Evolutionary conservation across 2,888 invertebrate species (phyloP).

Genomic region (Perizoma flavofasciatum): DNA sequence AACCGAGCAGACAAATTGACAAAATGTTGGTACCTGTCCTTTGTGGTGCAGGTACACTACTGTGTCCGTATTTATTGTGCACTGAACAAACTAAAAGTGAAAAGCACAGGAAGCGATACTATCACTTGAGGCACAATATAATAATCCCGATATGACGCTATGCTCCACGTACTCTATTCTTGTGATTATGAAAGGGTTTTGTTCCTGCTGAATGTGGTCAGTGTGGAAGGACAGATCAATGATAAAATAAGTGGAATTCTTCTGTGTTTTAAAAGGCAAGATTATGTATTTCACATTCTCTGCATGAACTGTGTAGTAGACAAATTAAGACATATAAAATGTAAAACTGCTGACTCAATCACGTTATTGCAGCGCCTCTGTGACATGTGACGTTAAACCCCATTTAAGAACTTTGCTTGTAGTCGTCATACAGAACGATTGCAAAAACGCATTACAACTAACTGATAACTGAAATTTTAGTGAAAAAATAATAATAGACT

Average conservation of each 20-base stretch:
- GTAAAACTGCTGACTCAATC: background rate
- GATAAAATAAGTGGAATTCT: conserved; percentile 3
- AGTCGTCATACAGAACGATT: too few relatives aligned
- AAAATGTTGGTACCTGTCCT: conserved; percentile 64
- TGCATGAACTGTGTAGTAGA: too few relatives aligned
- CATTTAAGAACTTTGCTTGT: too few relatives aligned
- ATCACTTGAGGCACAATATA: conserved; percentile 57
- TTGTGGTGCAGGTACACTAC: conserved; percentile 61
- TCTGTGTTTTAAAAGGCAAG: background rate
- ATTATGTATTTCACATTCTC: background rate
- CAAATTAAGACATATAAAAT: background rate
- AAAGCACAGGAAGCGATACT: conserved; percentile 70
- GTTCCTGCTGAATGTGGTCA: conserved; percentile 25
- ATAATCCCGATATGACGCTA: conserved; percentile 61
- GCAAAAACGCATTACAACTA: too few relatives aligned
- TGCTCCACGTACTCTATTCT: conserved; percentile 54
- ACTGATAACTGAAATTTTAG: too few relatives aligned
- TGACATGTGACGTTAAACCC: too few relatives aligned
- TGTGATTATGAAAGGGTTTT: conserved; percentile 43
- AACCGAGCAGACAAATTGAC: conserved; percentile 55
- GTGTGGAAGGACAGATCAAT: conserved; percentile 21
- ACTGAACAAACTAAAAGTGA: conserved; percentile 56
- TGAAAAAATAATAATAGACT: too few relatives aligned
- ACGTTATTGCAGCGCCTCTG: too few relatives aligned
- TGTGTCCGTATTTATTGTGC: conserved; percentile 49